phyloP scores from a whole-genome alignment of 2,888 invertebrate species.

The Eupithecia inturbata region DNA sequence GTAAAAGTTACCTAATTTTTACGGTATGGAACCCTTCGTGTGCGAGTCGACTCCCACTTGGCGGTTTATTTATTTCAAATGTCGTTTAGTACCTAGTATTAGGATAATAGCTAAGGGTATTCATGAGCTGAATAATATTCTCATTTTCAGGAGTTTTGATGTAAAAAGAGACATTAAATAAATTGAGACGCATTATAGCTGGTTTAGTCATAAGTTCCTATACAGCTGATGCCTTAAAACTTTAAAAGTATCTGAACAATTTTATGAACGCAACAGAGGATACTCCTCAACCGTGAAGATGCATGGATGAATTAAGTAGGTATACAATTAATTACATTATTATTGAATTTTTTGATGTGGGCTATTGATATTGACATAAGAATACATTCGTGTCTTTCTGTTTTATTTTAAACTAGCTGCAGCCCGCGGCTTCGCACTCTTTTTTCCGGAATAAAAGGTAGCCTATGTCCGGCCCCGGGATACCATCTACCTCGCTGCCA shows the following conservation, averaged over 20 bases:
- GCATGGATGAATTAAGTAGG: not conserved
- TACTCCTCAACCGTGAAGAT: not conserved
- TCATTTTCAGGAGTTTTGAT: constrained; percentile 17
- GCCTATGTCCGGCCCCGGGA: too few relatives aligned
- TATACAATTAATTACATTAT: not conserved
- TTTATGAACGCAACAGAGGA: not conserved
- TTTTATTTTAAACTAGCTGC: not conserved
- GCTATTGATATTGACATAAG: not conserved
- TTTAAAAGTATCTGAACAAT: not conserved
- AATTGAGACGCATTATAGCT: constrained; percentile 13
- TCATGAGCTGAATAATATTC: constrained; percentile 24
- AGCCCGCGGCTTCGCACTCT: too few relatives aligned
- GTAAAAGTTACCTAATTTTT: too few relatives aligned
- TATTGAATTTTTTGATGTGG: not conserved
- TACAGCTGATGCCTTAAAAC: not conserved
- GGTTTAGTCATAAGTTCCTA: constrained; percentile 10
- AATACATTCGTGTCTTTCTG: not conserved
- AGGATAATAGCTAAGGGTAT: constrained; percentile 5
- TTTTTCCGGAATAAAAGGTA: too few relatives aligned
- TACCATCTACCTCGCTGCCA: too few relatives aligned
- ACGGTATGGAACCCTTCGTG: too few relatives aligned
- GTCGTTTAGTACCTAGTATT: not conserved
- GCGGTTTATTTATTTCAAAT: too few relatives aligned
- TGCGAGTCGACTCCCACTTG: too few relatives aligned
- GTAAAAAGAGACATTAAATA: constrained; percentile 20